These are phyloP conservation scores for Microvelia longipes DNA, from an alignment of 1,140 invertebrate genomes.

Conservation along the genomic window DNA sequence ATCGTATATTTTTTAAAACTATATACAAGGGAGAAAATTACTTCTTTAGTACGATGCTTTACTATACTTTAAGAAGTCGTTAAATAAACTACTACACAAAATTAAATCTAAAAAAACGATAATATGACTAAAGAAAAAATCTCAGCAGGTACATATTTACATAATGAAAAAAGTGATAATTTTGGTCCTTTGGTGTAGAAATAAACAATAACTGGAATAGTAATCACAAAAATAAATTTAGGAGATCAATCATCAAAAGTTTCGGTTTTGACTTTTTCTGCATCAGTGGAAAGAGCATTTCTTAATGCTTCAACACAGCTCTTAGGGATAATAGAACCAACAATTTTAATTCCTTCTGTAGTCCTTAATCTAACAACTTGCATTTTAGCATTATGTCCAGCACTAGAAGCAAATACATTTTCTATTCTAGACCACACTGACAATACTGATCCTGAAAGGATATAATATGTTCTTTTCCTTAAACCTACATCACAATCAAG, in stretches of 20 bases:
- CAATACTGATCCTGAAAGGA: slow-evolving; percentile 82
- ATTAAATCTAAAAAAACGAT: too few relatives aligned
- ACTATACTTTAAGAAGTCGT: too few relatives aligned
- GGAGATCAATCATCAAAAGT: not conserved
- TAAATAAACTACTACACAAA: too few relatives aligned
- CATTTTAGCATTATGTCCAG: slow-evolving; percentile 60
- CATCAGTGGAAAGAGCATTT: slow-evolving; percentile 57
- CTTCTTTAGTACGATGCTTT: too few relatives aligned
- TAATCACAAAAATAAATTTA: not conserved
- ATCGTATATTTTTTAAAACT: too few relatives aligned
- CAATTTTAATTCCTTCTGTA: slow-evolving; percentile 66
- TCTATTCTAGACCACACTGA: slow-evolving; percentile 88
- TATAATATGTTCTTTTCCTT: slow-evolving; percentile 73
- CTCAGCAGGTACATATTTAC: too few relatives aligned
- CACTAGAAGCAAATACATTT: slow-evolving; percentile 43
- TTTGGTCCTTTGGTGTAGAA: too few relatives aligned
- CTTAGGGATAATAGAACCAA: slow-evolving; percentile 72
- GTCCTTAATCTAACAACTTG: slow-evolving; percentile 88
- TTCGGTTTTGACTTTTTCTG: slow-evolving; percentile 38
- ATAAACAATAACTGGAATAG: not conserved
- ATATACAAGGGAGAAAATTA: too few relatives aligned
- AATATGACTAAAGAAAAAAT: too few relatives aligned
- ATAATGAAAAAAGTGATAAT: too few relatives aligned
- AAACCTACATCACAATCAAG: slow-evolving; percentile 81
- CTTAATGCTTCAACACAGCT: slow-evolving; percentile 61